Evolutionary conservation across 37 sponge, comb jelly and placozoan species (phyloP), one percentile per base, ranked within the genome.

Genomic region (Geodia barretti): DNA sequence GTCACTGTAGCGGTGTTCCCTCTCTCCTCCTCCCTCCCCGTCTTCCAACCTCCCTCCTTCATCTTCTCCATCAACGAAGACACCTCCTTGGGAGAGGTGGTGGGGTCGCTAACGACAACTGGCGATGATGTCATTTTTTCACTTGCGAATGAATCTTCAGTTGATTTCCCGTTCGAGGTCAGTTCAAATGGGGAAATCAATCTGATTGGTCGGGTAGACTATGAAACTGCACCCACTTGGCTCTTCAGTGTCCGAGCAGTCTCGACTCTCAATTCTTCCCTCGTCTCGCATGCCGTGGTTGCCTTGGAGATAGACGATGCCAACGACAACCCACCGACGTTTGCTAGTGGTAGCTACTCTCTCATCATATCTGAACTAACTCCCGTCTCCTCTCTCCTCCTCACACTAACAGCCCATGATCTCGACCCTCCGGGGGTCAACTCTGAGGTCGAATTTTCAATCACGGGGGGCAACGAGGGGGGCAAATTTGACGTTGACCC

Each of bases 301-400:
- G 86, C 90, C 1, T 43, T 95, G 26, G 25, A 17, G 9, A 75
- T 95, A 14, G 65, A 39, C 17, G 96, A 92, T 83, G 42, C 3
- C 40, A 92, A 92, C 86, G 92, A 95, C 62, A 68, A 79, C 26
- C 69, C 83, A 1, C 90, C 96, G 60, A 19, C 40, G 31, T 92
- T 92, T 73, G 72, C 73, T 67, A 68, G 42, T 70, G 41, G 0
- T 0, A 64, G 26, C 0, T 95, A 89, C 72, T 29, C 23, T 20
- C 72, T 78, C 4, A 32, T 21, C 30, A 28, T 95, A 4, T 73
- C 86, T 39, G 92, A 91, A 80, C 35, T 62, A 1, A 75, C 70
- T 41, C 73, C 80, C 3, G 14, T 78, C 9, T 77, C 73, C 7
- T 64, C 90, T 35, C 47, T 79, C 32, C 32, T 95, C 20, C 43